Evolutionary conservation across 2,113 vertebrate species (phyloP), one percentile per base, ranked within the genome.

Genomic region (Aphyosemion australe): DNA sequence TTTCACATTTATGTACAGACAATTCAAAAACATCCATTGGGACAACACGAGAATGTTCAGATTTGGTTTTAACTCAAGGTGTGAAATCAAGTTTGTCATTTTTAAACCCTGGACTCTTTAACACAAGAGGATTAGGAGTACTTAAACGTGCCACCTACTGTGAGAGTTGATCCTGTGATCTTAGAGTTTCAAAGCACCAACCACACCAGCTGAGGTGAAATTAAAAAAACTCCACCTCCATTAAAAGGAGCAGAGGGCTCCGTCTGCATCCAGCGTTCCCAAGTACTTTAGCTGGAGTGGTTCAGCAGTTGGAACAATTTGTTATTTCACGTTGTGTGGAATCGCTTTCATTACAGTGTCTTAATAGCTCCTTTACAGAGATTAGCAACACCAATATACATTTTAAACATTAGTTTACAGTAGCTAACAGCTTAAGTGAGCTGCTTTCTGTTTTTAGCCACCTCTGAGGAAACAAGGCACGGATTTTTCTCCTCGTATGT

Each of bases 121-220:
- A 37, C 34, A 37, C 34, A 1, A 37, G 34, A 37, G 34, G 34
- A 37, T 37, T 37, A 37, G 9, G 34, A 37, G 34, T 37, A 37
- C 34, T 37, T 37, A 7, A 42, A 11, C 9, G 41, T 42, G 2
- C 12, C 19, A 41, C 9, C 9, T 8, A 12, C 13, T 18, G 10
- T 52, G 37, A 42, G 21, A 19, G 37, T 52, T 43, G 37, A 43
- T 53, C 43, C 43, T 43, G 21, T 18, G 20, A 43, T 53, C 21
- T 21, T 21, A 18, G 47, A 41, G 4, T 53, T 26, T 53, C 43
- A 61, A 61, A 61, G 58, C 41, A 48, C 16, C 43, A 32, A 46
- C 26, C 20, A 32, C 16, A 32, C 20, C 32, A 42, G n/a, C 19
- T 42, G 56, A 58, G 41, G 41, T 58, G 42, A 26, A 61, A 31